Evolutionary conservation across 2,113 vertebrate genomes (phyloP), one percentile per base, ranked within the genome.

Genomic region (Nothocercus julius): DNA sequence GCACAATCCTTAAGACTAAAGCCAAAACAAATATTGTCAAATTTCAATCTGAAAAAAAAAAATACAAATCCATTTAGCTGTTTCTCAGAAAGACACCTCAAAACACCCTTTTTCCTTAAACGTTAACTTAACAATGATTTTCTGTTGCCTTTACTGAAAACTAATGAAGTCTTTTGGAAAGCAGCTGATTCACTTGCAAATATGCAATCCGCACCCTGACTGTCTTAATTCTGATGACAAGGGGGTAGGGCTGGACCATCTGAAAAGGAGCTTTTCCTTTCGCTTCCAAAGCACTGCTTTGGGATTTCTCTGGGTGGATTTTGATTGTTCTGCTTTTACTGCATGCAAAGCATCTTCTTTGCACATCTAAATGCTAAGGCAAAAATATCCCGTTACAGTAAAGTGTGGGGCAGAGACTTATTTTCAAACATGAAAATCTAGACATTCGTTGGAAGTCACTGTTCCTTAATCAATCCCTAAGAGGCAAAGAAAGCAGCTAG

Each of bases 171-270:
- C 89, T 92, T 94, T 94, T 3, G 9, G 87, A 96, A 97, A 94
- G 87, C 89, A 95, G 75, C 78, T 83, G 91, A 95, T 97, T 96
- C 91, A 95, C 49, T 97, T 96, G 69, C 81, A 98, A 97, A 94
- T 75, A 73, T 82, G 66, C 89, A 91, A 72, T 75, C 44, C 30
- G 40, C 68, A 93, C 92, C 95, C 95, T 93, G 54, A 84, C 89
- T 90, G 85, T 91, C 92, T 93, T 94, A 96, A 94, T 96, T 85
- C 8, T 80, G 38, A 45, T 87, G 95, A 97, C 96, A 96, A 95
- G 90, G 89, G 81, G 93, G 88, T 80, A 89, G 94, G 72, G 78
- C 62, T 66, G 84, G 80, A 53, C 27, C 58, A 30, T 93, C 32
- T 91, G 96, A 97, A 97, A 97, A 96, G 84, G 93, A 95, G 90